Conservation (phyloP, 92 coral and sea anemone species). For the Galaxea fascicularis region DNA sequence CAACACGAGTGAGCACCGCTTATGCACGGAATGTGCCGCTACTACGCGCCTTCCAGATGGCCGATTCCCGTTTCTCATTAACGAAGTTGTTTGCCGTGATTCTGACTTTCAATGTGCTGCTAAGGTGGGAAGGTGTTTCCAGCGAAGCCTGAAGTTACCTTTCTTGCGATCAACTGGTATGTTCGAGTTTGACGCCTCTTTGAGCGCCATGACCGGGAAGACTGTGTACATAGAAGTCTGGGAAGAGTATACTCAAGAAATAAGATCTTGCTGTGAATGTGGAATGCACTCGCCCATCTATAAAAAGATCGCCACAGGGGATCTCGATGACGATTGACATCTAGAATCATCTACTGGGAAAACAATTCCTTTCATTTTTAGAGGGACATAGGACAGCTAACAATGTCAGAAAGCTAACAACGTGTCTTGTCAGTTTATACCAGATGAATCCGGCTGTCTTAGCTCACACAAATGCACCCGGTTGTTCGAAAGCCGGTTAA, state of each 20-base stretch:
- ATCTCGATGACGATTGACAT: neutral
- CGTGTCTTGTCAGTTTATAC: too few relatives aligned
- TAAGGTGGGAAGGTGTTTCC: slow-evolving; percentile 23
- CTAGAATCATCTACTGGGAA: too few relatives aligned
- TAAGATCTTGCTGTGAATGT: slow-evolving; percentile 46
- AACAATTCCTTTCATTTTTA: too few relatives aligned
- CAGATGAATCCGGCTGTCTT: too few relatives aligned
- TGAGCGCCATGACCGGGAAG: slow-evolving; percentile 19
- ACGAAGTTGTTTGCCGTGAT: slow-evolving; percentile 67
- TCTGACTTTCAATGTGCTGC: slow-evolving; percentile 27
- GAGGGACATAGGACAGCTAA: too few relatives aligned
- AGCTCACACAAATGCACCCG: too few relatives aligned
- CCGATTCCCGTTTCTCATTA: slow-evolving; percentile 58
- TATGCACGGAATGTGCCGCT: slow-evolving; percentile 70
- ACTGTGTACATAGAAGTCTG: slow-evolving; percentile 33
- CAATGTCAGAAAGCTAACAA: too few relatives aligned
- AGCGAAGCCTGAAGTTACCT: slow-evolving; percentile 22
- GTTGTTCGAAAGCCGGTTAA: too few relatives aligned
- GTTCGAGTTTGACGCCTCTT: slow-evolving; percentile 3
- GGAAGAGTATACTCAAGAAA: slow-evolving; percentile 33
- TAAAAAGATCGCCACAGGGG: neutral
- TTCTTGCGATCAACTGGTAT: slow-evolving; percentile 34
- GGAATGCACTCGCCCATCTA: slow-evolving; percentile 4
- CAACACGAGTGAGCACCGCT: slow-evolving; percentile 6
- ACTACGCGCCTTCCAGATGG: slow-evolving; percentile 38